Percentiles rank a stretch among this genome's conserved stretches.
Evolutionary conservation across 2,888 invertebrate genomes (phyloP).

Genomic region (Epinotia demarniana): DNA sequence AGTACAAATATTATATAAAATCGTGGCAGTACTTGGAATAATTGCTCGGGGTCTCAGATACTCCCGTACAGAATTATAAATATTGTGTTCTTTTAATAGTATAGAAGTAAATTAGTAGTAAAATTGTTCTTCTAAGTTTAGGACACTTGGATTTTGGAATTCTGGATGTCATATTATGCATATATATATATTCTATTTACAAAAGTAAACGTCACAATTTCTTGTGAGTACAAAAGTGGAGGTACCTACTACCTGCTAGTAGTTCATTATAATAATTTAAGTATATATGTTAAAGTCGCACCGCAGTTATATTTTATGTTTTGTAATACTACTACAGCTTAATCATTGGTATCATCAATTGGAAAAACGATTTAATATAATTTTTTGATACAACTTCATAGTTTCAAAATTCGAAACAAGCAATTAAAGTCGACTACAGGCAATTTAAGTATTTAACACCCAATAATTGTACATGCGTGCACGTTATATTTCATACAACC

Average conservation of each 20-base stretch:
- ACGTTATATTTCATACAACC: neutral
- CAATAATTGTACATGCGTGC: neutral
- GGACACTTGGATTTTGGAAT: no score
- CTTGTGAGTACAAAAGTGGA: conserved; percentile 14
- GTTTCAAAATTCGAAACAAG: neutral
- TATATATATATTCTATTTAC: neutral
- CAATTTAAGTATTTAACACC: no score
- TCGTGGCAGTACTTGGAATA: conserved; percentile 38
- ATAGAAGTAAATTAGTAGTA: neutral
- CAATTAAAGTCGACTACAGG: neutral
- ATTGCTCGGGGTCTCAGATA: conserved; percentile 3
- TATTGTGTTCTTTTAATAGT: conserved; percentile 8
- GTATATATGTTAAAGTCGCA: conserved; percentile 3
- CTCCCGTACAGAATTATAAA: conserved; percentile 21
- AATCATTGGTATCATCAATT: neutral
- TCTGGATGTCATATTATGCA: neutral
- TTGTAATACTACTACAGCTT: neutral
- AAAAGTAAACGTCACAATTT: neutral
- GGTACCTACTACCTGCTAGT: neutral
- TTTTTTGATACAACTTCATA: neutral
- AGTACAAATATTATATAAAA: conserved; percentile 36
- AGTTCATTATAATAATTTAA: neutral
- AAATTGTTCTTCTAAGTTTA: neutral
- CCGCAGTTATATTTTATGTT: neutral
- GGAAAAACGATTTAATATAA: neutral